Evolutionary conservation across 2,888 invertebrate species (phyloP).

Genomic region (Macrophya alboannulata): DNA sequence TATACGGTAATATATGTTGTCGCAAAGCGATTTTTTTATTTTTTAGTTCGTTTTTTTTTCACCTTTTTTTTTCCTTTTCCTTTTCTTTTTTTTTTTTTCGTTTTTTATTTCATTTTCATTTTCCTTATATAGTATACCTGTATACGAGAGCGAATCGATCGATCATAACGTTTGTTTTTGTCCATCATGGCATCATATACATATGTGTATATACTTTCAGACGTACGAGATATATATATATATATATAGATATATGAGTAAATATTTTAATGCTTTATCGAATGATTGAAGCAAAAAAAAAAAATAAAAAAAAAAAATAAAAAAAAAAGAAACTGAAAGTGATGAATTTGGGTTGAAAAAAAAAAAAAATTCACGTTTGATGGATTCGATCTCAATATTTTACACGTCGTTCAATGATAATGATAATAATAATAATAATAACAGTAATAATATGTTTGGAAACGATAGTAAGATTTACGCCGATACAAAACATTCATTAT

Average conservation of each 20-base stretch:
- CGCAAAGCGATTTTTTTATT: neutral
- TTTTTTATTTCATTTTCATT: neutral
- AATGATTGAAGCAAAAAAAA: neutral
- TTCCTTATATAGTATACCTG: too few species aligned
- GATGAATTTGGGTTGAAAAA: neutral
- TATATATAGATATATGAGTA: neutral
- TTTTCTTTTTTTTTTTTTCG: neutral
- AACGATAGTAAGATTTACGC: conserved; percentile 38
- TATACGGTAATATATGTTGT: neutral
- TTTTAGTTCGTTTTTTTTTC: neutral
- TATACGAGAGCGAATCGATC: conserved; percentile 30
- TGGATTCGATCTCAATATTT: conserved; percentile 21
- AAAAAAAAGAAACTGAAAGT: neutral
- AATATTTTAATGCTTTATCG: neutral
- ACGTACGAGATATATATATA: too few species aligned
- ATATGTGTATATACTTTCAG: neutral
- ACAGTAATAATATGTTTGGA: neutral
- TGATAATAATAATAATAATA: neutral
- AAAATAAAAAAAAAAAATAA: neutral
- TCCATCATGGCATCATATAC: too few species aligned
- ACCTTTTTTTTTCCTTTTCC: neutral
- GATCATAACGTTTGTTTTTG: conserved; percentile 6
- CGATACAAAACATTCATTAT: conserved; percentile 52
- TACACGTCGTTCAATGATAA: neutral
- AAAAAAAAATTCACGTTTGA: neutral